These are phyloP conservation scores for Leptinotarsa defecta DNA, from an alignment of 1,140 invertebrate species.

Conservation along the genomic window DNA sequence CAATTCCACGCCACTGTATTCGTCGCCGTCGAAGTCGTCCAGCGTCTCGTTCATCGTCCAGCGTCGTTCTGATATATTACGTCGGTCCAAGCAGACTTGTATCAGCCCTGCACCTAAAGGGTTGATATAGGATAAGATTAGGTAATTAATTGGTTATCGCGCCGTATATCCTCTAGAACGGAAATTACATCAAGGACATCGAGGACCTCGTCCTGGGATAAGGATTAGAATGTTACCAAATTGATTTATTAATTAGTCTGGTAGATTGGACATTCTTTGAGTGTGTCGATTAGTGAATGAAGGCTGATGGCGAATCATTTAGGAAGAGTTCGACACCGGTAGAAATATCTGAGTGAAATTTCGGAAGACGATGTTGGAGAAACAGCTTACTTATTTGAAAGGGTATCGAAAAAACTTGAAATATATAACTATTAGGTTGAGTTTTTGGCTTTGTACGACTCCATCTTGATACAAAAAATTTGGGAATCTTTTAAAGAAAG, in stretches of 20 bases:
- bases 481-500: too few relatives aligned
- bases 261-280: constrained; percentile 24
- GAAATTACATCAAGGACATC: constrained; percentile 35
- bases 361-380: too few relatives aligned
- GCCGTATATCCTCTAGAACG: constrained; percentile 32
- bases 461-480: too few relatives aligned
- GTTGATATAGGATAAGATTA: constrained; percentile 48
- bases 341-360: too few relatives aligned
- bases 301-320: too few relatives aligned
- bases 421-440: too few relatives aligned
- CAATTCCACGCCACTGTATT: constrained; percentile 19
- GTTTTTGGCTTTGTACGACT: too few relatives aligned
- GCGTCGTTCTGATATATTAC: constrained; percentile 40
- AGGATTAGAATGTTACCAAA: constrained; percentile 30
- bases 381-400: too few relatives aligned
- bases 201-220: constrained; percentile 27
- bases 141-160: constrained; percentile 50
- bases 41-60: constrained; percentile 14
- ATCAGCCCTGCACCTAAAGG: constrained; percentile 44
- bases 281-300: neutral
- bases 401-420: too few relatives aligned
- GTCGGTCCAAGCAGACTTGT: constrained; percentile 32
- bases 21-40: constrained; percentile 15
- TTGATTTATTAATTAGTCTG: constrained; percentile 30
- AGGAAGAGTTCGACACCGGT: too few relatives aligned